These are phyloP conservation scores for Phaedon cochleariae DNA, from an alignment of 2,888 invertebrate species.

Conservation along the genomic window DNA sequence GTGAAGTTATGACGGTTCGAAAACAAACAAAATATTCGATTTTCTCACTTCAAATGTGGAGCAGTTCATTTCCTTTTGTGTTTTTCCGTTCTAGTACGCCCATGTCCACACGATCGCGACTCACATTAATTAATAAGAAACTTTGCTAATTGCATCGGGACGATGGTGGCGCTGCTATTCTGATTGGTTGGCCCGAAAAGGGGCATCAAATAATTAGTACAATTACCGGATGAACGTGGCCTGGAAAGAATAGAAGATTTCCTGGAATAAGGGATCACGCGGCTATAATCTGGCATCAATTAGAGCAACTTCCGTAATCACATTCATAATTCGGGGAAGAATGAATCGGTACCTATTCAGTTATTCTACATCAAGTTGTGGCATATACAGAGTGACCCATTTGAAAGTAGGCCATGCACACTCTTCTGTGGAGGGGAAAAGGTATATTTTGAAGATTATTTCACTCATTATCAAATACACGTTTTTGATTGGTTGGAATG, in stretches of 20 bases:
- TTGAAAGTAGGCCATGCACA: no score
- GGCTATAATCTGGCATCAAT: constrained; percentile 29
- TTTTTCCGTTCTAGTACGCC: constrained; percentile 31
- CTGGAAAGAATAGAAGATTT: constrained; percentile 28
- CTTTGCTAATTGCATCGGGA: constrained; percentile 62
- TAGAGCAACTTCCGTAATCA: constrained; percentile 18
- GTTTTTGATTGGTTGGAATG: no score
- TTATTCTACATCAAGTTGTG: no score
- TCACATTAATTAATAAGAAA: constrained; percentile 64
- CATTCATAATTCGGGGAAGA: constrained; percentile 17
- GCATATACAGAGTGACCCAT: no score
- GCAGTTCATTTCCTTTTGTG: no score
- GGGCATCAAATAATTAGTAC: constrained; percentile 53
- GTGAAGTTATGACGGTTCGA: no score
- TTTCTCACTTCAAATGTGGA: no score
- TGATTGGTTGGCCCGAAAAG: constrained; percentile 54
- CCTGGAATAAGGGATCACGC: constrained; percentile 29
- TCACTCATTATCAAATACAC: no score
- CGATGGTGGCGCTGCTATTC: constrained; percentile 52
- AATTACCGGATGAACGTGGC: constrained; percentile 42
- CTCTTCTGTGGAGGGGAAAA: no score
- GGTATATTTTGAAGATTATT: no score
- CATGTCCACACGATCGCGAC: constrained; percentile 52
- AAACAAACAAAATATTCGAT: no score
- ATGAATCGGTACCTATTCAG: no score